Base-by-base conservation (phyloP, 2,797 vertebrate genomes). In the Esox lucius region DNA sequence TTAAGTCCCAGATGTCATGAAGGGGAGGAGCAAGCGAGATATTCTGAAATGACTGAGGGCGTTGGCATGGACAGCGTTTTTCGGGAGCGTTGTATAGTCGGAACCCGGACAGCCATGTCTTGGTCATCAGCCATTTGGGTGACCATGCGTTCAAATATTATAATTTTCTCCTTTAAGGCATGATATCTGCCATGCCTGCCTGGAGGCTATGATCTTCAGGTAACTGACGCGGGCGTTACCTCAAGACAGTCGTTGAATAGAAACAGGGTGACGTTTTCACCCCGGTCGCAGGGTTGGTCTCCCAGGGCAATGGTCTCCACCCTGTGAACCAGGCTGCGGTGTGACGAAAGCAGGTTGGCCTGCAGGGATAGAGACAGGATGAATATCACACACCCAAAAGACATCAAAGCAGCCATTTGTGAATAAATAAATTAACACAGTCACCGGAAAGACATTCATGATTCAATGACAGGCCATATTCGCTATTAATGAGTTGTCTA, bases 161-260 rank as follows among this genome's bases (percentile, higher is more conserved):
- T 17, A n/a, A 0, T 51, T 51, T 51, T 51, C 1, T 49, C 49
- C 7, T 19, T 51, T 16, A 51, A 51, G n/a, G n/a, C n/a, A n/a
- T n/a, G n/a, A 51, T 51, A 51, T 51, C 6, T 51, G 16, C 16
- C 1, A 17, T 51, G 16, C 49, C 16, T 17, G 4, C 16, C 16
- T 51, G 49, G 22, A 0, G 4, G 49, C 1, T 51, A 51, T 51
- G 5, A 51, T 51, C n/a, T 56, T 3, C 7, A 7, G 7, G 7
- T 7, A 22, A n/a, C 19, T 19, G 19, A 22, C 22, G 53, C n/a
- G 19, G 2, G 69, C 24, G 62, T 93, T 93, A 98, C 98, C 97
- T 99, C 98, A 0, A 99, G 92, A 85, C 98, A 99, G 85, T 99
- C 97, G 71, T 94, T 99, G 92, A 99, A 99, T 78, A 99, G 96